phyloP scores from a whole-genome alignment of 2,797 vertebrate species.

The Trachops cirrhosus region DNA sequence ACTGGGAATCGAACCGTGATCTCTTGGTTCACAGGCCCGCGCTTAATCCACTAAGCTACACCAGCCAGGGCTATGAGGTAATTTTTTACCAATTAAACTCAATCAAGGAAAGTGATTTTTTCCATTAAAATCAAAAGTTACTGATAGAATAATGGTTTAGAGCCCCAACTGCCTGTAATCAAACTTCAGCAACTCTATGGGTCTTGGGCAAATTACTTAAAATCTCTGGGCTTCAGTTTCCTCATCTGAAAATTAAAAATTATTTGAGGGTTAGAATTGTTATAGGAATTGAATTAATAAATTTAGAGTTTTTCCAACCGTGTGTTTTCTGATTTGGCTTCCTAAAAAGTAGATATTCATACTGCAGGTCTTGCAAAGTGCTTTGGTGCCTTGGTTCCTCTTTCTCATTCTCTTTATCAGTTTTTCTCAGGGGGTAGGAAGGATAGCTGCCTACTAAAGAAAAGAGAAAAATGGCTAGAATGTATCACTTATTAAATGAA shows the following conservation, averaged over 20 bases:
- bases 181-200: neutral
- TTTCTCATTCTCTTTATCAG: neutral
- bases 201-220: neutral
- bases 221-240: neutral
- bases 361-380: neutral
- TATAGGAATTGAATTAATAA: neutral
- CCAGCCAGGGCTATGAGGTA: too few relatives aligned
- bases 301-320: neutral
- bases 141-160: neutral
- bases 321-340: neutral
- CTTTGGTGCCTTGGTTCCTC: neutral
- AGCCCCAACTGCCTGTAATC: neutral
- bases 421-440: neutral
- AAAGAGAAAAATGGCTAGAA: neutral
- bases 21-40: too few relatives aligned
- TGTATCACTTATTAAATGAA: neutral
- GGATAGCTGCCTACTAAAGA: neutral
- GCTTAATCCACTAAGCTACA: too few relatives aligned
- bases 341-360: neutral
- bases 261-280: neutral
- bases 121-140: neutral
- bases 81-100: neutral
- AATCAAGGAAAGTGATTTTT: neutral
- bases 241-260: neutral
- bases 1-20: too few relatives aligned